Percentiles rank a stretch among this genome's conserved stretches.
phyloP scores from a whole-genome alignment of 2,888 invertebrate species.

The Suillia variegata region DNA sequence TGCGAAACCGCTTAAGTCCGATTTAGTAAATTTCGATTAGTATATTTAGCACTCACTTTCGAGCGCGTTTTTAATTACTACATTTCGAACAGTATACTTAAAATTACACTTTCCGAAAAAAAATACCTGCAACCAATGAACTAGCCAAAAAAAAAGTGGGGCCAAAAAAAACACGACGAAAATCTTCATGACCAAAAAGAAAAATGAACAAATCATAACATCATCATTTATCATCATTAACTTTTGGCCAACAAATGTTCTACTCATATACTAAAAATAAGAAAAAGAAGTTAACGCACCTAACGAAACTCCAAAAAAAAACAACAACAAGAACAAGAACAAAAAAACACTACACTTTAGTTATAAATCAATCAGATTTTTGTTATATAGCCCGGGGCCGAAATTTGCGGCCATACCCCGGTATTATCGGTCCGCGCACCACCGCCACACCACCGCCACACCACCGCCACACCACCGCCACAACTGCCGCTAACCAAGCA shows the following conservation, averaged over 20 bases:
- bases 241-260: constrained; percentile 30
- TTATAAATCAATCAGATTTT: constrained; percentile 55
- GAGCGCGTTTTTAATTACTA: no score
- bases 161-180: no score
- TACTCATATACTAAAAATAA: not conserved
- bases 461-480: no score
- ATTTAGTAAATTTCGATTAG: no score
- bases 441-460: not conserved
- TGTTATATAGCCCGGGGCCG: constrained; percentile 32
- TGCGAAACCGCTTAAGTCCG: no score
- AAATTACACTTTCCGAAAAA: constrained; percentile 33
- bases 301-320: not conserved
- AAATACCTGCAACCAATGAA: not conserved
- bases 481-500: no score
- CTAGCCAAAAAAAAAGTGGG: no score
- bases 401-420: not conserved
- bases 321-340: no score
- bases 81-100: no score
- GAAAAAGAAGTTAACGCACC: not conserved
- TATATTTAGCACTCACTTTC: no score
- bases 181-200: constrained; percentile 32
- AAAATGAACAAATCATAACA: constrained; percentile 54
- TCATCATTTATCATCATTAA: constrained; percentile 57
- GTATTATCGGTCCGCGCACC: not conserved
- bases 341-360: constrained; percentile 27